Evolutionary conservation across 1,140 invertebrate species (phyloP).

Genomic region (Heliconius himera): DNA sequence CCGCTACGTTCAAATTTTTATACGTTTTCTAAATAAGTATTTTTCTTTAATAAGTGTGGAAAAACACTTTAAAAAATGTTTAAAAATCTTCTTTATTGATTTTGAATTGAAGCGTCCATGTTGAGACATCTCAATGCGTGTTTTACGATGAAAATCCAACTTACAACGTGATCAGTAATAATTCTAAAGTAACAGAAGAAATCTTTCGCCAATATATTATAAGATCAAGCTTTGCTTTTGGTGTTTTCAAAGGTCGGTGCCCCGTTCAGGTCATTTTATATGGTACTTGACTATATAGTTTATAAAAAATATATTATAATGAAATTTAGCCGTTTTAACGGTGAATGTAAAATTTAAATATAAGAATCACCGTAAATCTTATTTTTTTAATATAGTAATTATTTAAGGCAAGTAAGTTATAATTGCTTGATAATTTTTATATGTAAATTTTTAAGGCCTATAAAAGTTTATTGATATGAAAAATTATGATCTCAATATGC

Average conservation of each 20-base stretch:
- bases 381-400: neutral
- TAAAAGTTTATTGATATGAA: neutral
- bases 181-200: constrained; percentile 1
- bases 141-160: neutral
- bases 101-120: neutral
- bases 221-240: neutral
- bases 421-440: neutral
- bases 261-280: neutral
- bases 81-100: neutral
- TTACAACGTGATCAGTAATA: neutral
- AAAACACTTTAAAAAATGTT: too few species aligned
- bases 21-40: too few species aligned
- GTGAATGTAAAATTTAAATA: neutral
- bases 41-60: too few species aligned
- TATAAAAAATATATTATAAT: neutral
- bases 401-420: neutral
- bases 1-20: too few species aligned
- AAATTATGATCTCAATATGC: neutral
- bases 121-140: neutral
- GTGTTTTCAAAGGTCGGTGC: neutral
- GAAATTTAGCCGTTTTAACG: neutral
- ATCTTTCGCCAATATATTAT: neutral
- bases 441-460: neutral
- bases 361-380: neutral
- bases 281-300: constrained; percentile 8